Evolutionary conservation across 1,140 invertebrate species (phyloP), one percentile per base, ranked within the genome.

Genomic region (Tetramorium parvispinum): DNA sequence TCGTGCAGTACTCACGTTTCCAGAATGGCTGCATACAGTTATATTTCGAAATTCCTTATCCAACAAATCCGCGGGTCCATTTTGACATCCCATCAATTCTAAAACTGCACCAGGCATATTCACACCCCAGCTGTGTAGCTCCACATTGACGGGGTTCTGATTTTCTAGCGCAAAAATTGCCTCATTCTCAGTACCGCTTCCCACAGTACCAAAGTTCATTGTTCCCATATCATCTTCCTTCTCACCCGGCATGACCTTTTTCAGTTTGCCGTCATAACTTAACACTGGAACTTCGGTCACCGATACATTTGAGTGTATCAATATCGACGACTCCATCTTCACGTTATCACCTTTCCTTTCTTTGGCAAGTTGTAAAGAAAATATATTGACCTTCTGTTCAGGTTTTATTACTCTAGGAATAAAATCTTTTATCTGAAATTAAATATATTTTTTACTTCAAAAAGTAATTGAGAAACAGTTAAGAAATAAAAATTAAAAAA

Each of bases 121-220:
- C 7, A 97, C 96, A 55, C 96, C 96, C 96, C 97, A 97, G 24
- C 96, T 96, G 87, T 96, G 96, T 27, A 98, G 93, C 85, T 96
- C 96, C 85, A 98, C 96, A 91, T 96, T 96, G 27, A 98, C 96
- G 21, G 97, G 97, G 94, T 98, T 98, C 87, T 97, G 96, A 94
- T 98, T 98, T 82, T 97, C 95, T n/a, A 98, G 91, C 40, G 97
- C 96, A 94, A 98, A 97, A 88, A 96, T 96, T 49, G 97, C 96
- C 88, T 97, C 96, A 86, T 97, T 96, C 73, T 96, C 96, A 53
- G 97, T 97, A 10, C 96, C 96, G 79, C 97, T 96, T 53, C 97
- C 97, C n/a, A 98, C 95, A 13, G 97, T 96, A 16, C 98, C 98
- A 94, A 98, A 97, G 94, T 98, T 97, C 89, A 98, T 95, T 73